Base-by-base conservation (phyloP, 2,113 vertebrate genomes). In the Mesitornis unicolor region DNA sequence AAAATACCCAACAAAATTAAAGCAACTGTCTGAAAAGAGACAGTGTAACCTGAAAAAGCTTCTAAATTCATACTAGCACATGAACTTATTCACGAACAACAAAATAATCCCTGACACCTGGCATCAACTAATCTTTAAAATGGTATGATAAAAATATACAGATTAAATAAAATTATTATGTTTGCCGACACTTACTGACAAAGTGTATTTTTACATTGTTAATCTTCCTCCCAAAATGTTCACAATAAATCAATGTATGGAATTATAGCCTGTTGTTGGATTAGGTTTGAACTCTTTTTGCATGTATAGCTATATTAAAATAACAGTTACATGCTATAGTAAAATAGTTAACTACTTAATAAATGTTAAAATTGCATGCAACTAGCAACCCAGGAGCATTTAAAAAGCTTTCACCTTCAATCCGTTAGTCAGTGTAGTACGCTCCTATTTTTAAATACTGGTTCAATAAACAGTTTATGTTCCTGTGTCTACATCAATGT, bases 391-490 rank as follows among this genome's bases (percentile, higher is more conserved):
- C 56, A 95, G 56, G 90, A 96, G 94, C 60, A 87, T 81, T 96
- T 90, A 82, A 87, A 82, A 70, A 91, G 59, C 70, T 95, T 96
- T 93, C 91, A 94, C 79, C 87, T 87, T 87, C 48, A 87, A 53
- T 81, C 35, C n/a, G 57, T 88, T 83, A 91, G 47, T 51, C 74
- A 92, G 65, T 91, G 56, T 90, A 81, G 60, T 43, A 83, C 6
- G 28, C 35, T 40, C 60, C 82, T 80, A 68, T 86, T 98, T 97
- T 97, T 95, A 97, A 97, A 96, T 87, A 95, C 8, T 82, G 43
- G 84, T 87, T 93, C 89, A 94, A 93, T 76, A 96, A 95, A 96
- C 85, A 84, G 81, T 93, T 87, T 96, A 65, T 90, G 51, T 91
- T 60, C 61, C 84, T 76, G 43, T 73, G 71, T 76, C 65, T 93